A percentile compares a stretch with the other conserved stretches of the same genome.
Evolutionary conservation across 2,797 vertebrate species (phyloP).

Genomic region (Coregonus suidteri): DNA sequence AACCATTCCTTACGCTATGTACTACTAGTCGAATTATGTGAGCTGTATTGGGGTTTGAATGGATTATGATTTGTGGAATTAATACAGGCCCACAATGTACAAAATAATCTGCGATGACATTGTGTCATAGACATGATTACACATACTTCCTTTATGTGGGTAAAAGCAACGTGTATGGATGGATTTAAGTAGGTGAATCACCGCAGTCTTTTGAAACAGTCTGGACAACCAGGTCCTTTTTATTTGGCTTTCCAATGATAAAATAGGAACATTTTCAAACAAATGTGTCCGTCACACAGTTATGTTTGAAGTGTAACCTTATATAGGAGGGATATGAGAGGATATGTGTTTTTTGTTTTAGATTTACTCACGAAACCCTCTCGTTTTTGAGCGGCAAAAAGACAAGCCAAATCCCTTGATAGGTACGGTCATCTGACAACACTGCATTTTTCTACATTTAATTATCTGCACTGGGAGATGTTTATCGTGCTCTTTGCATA

Average conservation of each 20-base stretch:
- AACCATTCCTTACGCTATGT: neutral
- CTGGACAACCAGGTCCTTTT: neutral
- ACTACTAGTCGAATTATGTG: neutral
- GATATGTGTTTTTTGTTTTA: neutral
- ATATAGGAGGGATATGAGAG: neutral
- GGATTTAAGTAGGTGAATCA: neutral
- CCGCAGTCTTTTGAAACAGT: neutral
- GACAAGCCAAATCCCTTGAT: conserved; percentile 40
- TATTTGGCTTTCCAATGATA: neutral
- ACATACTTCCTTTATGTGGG: conserved; percentile 8
- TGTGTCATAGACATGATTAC: neutral
- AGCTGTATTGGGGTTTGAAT: neutral
- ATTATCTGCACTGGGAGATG: conserved; percentile 76
- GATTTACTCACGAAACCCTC: conserved; percentile 18
- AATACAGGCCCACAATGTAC: neutral
- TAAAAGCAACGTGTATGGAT: conserved; percentile 20
- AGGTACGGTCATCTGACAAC: conserved; percentile 63
- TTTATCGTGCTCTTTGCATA: conserved; percentile 92
- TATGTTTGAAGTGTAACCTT: neutral
- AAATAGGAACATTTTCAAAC: neutral
- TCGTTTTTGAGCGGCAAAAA: conserved; percentile 20
- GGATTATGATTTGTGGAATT: neutral
- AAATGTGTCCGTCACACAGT: neutral
- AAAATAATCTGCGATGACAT: neutral
- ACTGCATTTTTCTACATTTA: conserved; percentile 79